Conservation (phyloP, 2,888 invertebrate species). For the Apeira syringaria region DNA sequence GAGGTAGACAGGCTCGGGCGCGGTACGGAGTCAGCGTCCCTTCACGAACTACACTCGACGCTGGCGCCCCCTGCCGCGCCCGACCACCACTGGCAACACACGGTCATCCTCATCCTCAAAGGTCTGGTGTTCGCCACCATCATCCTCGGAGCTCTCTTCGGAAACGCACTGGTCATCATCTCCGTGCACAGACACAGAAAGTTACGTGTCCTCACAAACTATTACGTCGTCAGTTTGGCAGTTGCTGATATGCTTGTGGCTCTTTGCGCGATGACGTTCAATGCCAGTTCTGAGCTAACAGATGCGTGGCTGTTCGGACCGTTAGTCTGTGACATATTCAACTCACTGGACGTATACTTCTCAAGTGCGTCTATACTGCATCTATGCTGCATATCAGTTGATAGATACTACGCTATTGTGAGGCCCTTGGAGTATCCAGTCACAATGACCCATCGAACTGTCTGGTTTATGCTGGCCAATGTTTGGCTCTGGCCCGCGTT, state of each 20-base stretch:
- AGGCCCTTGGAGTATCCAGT: conserved; percentile 96
- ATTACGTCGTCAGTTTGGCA: conserved; percentile 97
- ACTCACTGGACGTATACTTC: conserved; percentile 96
- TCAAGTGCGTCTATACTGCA: conserved; percentile 96
- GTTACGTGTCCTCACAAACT: conserved; percentile 95
- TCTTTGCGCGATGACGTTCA: conserved; percentile 95
- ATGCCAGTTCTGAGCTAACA: conserved; percentile 93
- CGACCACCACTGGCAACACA: conserved; percentile 68
- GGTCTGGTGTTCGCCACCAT: conserved; percentile 92
- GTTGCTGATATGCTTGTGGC: conserved; percentile 97
- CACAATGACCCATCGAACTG: conserved; percentile 93
- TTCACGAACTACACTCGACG: conserved; percentile 73
- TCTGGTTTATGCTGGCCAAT: conserved; percentile 91
- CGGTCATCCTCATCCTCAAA: conserved; percentile 86
- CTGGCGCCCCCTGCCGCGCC: conserved; percentile 78
- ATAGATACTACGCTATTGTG: conserved; percentile 95
- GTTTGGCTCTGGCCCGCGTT: conserved; percentile 97
- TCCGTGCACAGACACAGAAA: conserved; percentile 92
- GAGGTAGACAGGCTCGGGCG: conserved; percentile 79
- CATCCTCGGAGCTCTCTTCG: conserved; percentile 94
- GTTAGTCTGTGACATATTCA: conserved; percentile 97
- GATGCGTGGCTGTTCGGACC: conserved; percentile 96
- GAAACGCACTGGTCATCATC: conserved; percentile 95
- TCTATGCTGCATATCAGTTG: conserved; percentile 96
- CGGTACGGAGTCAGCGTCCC: conserved; percentile 77